Base-by-base conservation (phyloP, 2,888 invertebrate species). In the Gymnocheta viridis region DNA sequence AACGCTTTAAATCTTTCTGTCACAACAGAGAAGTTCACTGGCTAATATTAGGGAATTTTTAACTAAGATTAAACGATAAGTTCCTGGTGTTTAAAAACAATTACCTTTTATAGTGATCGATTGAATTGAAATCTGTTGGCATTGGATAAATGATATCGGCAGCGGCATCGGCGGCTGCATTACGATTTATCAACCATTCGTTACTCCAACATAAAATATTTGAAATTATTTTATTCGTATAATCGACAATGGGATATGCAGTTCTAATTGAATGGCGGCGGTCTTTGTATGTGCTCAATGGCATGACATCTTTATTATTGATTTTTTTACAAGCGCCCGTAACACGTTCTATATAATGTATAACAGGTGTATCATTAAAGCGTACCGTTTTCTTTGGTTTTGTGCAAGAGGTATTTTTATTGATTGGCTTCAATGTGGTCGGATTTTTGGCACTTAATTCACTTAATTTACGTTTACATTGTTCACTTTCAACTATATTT, bases 141-240 rank as follows among this genome's bases (percentile, higher is more conserved):
- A 95, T 93, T 4, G 93, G 93, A 86, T 93, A 89, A 2, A 95
- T 91, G 4, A 92, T 89, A 54, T 92, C 92, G 60, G 90, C 89
- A 29, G 93, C 92, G 0, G 93, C 93, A 58, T 93, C 90, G 29
- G 94, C 93, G 1, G 88, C 86, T 4, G 93, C 92, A 74, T 92
- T 92, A 12, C 94, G 94, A 86, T 94, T 94, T 77, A 93, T 90
- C 2, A 96, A 88, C 96, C 95, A 96, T 29, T 93, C 92, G 9
- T 95, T 94, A 87, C 94, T 94, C 96, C 96, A 96, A 2, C 74
- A 87, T 5, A 95, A 92, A 85, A 96, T 93, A 84, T 93, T 93
- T 84, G 93, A 91, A 29, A 94, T 89, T 12, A 94, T 93, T 54
- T 93, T 91, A 84, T 93, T 93, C 0, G 89, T 89, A 2, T 85